These are phyloP conservation scores for Holcopasites calliopsidis DNA, from an alignment of 1,140 invertebrate genomes.

Conservation along the genomic window DNA sequence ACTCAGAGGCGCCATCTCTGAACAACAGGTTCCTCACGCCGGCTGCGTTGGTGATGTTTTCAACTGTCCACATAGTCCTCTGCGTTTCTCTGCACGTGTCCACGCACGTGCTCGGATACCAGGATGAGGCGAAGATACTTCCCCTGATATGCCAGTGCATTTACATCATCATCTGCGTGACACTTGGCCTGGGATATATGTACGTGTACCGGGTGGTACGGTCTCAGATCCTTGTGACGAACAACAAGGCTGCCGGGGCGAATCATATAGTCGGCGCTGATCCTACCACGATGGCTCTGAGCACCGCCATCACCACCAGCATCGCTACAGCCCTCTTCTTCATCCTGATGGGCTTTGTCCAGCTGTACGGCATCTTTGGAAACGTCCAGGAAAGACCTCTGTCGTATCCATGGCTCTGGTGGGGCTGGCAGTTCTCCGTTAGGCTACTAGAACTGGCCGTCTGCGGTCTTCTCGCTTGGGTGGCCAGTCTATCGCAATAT, in stretches of 20 bases:
- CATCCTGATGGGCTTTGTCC: conserved; percentile 88
- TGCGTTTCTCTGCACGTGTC: conserved; percentile 90
- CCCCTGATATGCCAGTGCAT: conserved; percentile 90
- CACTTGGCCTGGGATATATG: conserved; percentile 90
- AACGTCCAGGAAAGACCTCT: conserved; percentile 81
- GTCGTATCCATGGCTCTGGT: conserved; percentile 89
- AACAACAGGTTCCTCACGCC: conserved; percentile 85
- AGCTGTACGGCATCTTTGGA: conserved; percentile 90
- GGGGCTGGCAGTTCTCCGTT: conserved; percentile 92
- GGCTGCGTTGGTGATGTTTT: conserved; percentile 86
- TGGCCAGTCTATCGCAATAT: conserved; percentile 84
- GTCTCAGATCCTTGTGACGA: conserved; percentile 71
- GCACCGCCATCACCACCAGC: conserved; percentile 91
- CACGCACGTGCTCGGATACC: conserved; percentile 78
- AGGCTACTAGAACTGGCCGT: conserved; percentile 91
- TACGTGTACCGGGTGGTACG: conserved; percentile 85
- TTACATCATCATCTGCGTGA: conserved; percentile 88
- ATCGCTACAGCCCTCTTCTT: conserved; percentile 91
- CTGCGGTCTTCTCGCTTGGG: conserved; percentile 90
- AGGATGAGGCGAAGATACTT: conserved; percentile 81
- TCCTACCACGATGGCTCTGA: conserved; percentile 75
- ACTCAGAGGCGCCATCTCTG: conserved; percentile 80
- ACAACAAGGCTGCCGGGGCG: conserved; percentile 70
- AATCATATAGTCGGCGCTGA: conserved; percentile 71
- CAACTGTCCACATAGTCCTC: conserved; percentile 86